These are phyloP conservation scores for Anolis apletophallus DNA, from an alignment of 2,797 vertebrate species.

Conservation along the genomic window DNA sequence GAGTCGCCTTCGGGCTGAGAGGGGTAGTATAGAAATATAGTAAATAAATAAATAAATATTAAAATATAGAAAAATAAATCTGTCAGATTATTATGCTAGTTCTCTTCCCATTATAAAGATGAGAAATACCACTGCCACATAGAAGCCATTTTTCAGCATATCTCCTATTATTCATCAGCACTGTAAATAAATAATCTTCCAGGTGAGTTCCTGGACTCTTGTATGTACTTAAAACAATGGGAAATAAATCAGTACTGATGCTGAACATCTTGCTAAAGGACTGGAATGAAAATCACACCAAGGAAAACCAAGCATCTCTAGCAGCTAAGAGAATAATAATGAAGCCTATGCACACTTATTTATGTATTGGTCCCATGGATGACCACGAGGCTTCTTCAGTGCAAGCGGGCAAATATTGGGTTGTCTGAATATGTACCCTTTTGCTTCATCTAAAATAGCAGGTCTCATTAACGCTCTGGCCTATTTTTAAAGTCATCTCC, in stretches of 20 bases:
- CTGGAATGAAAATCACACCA: not conserved
- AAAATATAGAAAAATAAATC: not conserved
- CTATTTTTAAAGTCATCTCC: not conserved
- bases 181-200: not conserved
- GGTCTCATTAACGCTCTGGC: not conserved
- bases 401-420: not conserved
- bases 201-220: not conserved
- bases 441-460: not conserved
- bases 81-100: not conserved
- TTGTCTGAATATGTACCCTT: not conserved
- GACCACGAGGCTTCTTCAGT: not conserved
- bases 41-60: no score
- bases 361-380: not conserved
- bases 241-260: not conserved
- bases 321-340: not conserved
- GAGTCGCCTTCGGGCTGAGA: no score
- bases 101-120: not conserved
- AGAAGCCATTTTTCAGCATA: not conserved
- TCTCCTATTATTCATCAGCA: not conserved
- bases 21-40: no score
- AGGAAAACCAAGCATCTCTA: not conserved
- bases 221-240: not conserved
- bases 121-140: not conserved
- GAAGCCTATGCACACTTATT: not conserved
- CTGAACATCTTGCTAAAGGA: not conserved